Evolutionary conservation across 2,113 vertebrate species (phyloP).

Genomic region (Calidris pugnax): DNA sequence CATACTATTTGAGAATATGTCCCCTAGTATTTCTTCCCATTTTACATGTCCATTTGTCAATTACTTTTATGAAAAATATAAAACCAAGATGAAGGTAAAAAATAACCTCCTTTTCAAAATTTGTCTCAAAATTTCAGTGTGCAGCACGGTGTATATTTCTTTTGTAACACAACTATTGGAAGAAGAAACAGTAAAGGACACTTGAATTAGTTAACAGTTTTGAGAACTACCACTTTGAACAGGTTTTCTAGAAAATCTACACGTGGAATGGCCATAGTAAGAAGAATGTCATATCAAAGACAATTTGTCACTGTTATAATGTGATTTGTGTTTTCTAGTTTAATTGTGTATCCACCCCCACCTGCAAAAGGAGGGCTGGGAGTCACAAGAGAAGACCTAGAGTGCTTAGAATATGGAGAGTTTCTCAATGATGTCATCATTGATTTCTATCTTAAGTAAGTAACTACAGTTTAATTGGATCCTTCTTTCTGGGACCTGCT

Average conservation of each 20-base stretch:
- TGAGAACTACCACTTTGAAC: neutral
- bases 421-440: slow-evolving; percentile 99
- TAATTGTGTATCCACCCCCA: slow-evolving; percentile 95
- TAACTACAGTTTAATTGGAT: neutral
- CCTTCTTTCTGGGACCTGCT: neutral
- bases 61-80: neutral
- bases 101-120: neutral
- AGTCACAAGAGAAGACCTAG: slow-evolving; percentile 93
- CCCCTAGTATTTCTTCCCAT: neutral
- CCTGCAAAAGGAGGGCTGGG: slow-evolving; percentile 92
- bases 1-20: neutral
- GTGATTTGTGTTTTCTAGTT: slow-evolving; percentile 74
- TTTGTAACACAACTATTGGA: neutral
- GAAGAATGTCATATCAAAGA: neutral
- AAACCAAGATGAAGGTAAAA: neutral
- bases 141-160: neutral
- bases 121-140: neutral
- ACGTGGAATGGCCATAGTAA: neutral
- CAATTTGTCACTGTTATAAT: neutral
- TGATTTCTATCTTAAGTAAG: slow-evolving; percentile 98
- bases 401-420: slow-evolving; percentile 92
- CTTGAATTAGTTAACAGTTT: neutral
- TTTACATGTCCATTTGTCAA: neutral
- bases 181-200: neutral
- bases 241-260: neutral